These are phyloP conservation scores for Tiphia femorata DNA, from an alignment of 2,888 invertebrate genomes.

Conservation along the genomic window DNA sequence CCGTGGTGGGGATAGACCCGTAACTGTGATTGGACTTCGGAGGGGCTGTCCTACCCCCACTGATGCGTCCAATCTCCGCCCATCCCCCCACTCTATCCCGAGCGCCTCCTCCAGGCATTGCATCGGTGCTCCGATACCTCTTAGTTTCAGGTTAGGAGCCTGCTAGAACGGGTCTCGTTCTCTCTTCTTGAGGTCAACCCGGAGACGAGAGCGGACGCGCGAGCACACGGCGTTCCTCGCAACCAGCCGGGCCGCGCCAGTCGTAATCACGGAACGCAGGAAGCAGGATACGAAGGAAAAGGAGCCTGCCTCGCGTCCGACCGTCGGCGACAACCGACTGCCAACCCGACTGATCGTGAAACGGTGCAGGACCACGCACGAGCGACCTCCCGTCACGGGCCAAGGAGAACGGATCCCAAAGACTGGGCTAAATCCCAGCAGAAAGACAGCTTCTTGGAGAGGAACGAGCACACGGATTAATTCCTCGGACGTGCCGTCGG, in stretches of 20 bases:
- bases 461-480: no score
- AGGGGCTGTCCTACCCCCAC: conserved; percentile 61
- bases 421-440: no score
- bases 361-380: not conserved
- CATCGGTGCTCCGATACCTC: conserved; percentile 67
- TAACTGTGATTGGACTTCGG: conserved; percentile 56
- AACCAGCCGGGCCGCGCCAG: conserved; percentile 9
- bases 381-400: not conserved
- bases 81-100: conserved; percentile 52
- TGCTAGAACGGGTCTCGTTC: conserved; percentile 68
- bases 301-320: no score
- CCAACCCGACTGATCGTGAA: no score
- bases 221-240: no score
- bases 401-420: not conserved
- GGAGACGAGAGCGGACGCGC: conserved; percentile 30
- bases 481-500: no score
- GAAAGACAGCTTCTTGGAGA: no score
- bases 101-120: conserved; percentile 66
- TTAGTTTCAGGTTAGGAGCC: conserved; percentile 70
- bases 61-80: conserved; percentile 46
- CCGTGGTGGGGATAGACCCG: conserved; percentile 56
- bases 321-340: no score
- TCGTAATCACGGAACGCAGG: conserved; percentile 2
- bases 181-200: conserved; percentile 50
- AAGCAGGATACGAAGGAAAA: conserved; percentile 2